Conservation (phyloP, 2,888 invertebrate species). For the Epistrophe eligans region DNA sequence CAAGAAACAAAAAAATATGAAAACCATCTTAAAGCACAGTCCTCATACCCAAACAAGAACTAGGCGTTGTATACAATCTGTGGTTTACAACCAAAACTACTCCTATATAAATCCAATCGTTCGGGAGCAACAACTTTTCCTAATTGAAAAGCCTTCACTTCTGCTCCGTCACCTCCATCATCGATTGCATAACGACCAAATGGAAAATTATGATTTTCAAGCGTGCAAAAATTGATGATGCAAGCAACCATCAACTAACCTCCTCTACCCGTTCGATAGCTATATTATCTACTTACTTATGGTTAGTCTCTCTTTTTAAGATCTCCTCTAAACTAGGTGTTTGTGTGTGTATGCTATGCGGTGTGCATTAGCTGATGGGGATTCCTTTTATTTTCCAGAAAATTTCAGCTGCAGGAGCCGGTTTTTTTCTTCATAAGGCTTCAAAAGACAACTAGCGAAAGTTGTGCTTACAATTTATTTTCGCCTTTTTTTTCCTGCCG, state of each 20-base stretch:
- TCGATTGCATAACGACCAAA: constrained; percentile 53
- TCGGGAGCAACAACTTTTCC: constrained; percentile 70
- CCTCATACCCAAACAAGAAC: constrained; percentile 15
- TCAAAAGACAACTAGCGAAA: constrained; percentile 53
- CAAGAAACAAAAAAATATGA: background rate
- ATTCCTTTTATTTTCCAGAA: constrained; percentile 65
- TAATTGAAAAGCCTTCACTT: constrained; percentile 38
- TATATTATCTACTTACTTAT: background rate
- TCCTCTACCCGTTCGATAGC: constrained; percentile 7
- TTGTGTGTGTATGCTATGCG: background rate
- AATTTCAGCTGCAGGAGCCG: constrained; percentile 46
- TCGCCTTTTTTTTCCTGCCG: constrained; percentile 37
- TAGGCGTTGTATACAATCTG: constrained; percentile 23
- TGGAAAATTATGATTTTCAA: constrained; percentile 72
- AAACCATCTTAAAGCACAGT: background rate
- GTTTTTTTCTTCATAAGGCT: constrained; percentile 31
- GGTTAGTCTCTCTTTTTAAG: constrained; percentile 13
- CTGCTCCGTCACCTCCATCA: background rate
- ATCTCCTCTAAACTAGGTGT: constrained; percentile 14
- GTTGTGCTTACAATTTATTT: constrained; percentile 50
- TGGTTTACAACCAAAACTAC: constrained; percentile 21
- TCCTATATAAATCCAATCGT: constrained; percentile 37
- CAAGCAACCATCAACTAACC: constrained; percentile 34
- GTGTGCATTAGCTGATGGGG: background rate
- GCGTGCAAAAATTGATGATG: constrained; percentile 61